These are phyloP conservation scores for Chinchilla lanigera DNA, from an alignment of 2,113 vertebrate species.

Conservation along the genomic window DNA sequence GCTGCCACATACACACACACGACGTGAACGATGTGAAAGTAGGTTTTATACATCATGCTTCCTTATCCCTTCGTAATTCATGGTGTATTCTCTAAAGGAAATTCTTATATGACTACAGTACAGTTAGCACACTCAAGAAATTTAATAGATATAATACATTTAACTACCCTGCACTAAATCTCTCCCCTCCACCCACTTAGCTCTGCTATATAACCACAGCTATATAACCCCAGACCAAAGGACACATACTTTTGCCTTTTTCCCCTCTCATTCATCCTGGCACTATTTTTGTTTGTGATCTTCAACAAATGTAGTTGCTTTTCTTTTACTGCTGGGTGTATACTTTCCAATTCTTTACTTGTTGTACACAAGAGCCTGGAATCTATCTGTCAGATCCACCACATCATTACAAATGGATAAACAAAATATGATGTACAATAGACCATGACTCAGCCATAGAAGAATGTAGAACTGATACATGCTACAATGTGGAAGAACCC, in stretches of 20 bases:
- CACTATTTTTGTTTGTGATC: background rate
- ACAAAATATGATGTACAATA: background rate
- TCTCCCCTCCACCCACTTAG: background rate
- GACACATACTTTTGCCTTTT: background rate
- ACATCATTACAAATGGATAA: background rate
- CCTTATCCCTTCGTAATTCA: background rate
- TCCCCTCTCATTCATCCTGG: background rate
- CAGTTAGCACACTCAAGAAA: background rate
- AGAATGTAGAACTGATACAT: background rate
- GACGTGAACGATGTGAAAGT: background rate
- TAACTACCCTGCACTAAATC: background rate
- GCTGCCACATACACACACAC: background rate
- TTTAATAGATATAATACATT: background rate
- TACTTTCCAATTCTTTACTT: background rate
- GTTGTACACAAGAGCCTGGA: background rate
- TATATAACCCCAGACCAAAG: background rate
- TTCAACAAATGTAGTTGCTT: background rate
- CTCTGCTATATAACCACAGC: background rate
- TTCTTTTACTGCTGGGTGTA: background rate
- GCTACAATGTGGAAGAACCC: background rate
- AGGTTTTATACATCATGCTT: background rate
- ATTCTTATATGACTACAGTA: background rate
- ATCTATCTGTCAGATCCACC: background rate
- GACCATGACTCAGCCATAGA: background rate
- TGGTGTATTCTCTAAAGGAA: background rate